Evolutionary conservation across 2,888 invertebrate species (phyloP).

Genomic region (Machimus rusticus): DNA sequence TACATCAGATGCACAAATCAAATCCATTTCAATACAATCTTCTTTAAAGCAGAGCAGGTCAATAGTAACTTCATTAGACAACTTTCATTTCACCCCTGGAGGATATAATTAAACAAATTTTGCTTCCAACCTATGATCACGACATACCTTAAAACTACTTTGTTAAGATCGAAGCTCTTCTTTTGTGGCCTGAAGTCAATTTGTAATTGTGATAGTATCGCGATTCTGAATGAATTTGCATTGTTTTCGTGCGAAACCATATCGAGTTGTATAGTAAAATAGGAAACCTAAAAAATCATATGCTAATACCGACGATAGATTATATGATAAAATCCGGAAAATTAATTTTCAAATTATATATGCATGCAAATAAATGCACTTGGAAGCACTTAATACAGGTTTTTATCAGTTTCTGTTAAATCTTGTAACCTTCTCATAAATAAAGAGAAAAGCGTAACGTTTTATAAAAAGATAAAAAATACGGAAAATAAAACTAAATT

Average conservation of each 20-base stretch:
- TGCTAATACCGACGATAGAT: neutral
- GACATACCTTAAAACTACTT: neutral
- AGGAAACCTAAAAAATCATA: neutral
- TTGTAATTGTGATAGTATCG: neutral
- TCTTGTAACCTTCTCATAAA: neutral
- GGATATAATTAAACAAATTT: neutral
- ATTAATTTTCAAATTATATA: neutral
- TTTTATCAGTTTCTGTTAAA: neutral
- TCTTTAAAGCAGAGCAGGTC: neutral
- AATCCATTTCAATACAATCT: neutral
- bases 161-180: neutral
- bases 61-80: neutral
- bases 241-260: neutral
- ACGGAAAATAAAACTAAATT: neutral
- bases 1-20: neutral
- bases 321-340: neutral
- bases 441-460: neutral
- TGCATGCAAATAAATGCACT: neutral
- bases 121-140: neutral
- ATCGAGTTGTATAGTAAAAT: neutral
- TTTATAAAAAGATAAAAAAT: neutral
- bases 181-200: neutral
- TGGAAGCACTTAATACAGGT: neutral
- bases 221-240: neutral
- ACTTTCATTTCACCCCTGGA: neutral